Base-by-base conservation (phyloP, 2,797 vertebrate genomes). In the Molossus alvarezi region DNA sequence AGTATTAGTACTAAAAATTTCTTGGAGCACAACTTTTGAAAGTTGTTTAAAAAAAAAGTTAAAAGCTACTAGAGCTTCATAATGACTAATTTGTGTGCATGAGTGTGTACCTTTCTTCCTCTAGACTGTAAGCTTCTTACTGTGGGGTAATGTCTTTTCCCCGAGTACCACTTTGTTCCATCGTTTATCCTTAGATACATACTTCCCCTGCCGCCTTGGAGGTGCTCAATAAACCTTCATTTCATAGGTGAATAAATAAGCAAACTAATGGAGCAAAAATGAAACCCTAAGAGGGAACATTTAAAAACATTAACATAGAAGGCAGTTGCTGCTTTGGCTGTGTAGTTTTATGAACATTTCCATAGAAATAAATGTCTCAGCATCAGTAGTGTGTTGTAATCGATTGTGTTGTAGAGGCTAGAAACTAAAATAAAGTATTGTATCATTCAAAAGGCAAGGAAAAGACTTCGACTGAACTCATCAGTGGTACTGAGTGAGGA, bases 261-360 rank as follows among this genome's bases (percentile, higher is more conserved):
- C 2, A 81, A 95, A 64, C 1, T 81, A 60, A 79, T 6, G 81
- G 72, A 57, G 25, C 41, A 75, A 55, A 95, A 76, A 76, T 55
- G 5, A 51, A 84, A 91, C 12, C 33, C 20, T 76, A 53, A 71
- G 18, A 62, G 20, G 85, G 60, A 80, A 85, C 4, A 76, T 60
- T 76, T 82, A 57, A 12, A 73, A 57, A 80, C 4, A 48, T 64
- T 17, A 72, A 9, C 11, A 25, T 82, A 20, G 86, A 91, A 92
- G 3, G 10, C 3, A 0, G 72, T 55, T 48, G 1, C 3, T 82
- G 55, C 27, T 72, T 91, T 91, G 80, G 1, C 21, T 72, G 6
- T n/a, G 14, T 65, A 85, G 82, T 88, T 77, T 75, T 60, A 48
- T 53, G 53, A 89, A 81, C 10, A 53, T 91, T 88, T 76, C 37